Conservation (phyloP, 2,113 vertebrate species). For the Sitta europaea region DNA sequence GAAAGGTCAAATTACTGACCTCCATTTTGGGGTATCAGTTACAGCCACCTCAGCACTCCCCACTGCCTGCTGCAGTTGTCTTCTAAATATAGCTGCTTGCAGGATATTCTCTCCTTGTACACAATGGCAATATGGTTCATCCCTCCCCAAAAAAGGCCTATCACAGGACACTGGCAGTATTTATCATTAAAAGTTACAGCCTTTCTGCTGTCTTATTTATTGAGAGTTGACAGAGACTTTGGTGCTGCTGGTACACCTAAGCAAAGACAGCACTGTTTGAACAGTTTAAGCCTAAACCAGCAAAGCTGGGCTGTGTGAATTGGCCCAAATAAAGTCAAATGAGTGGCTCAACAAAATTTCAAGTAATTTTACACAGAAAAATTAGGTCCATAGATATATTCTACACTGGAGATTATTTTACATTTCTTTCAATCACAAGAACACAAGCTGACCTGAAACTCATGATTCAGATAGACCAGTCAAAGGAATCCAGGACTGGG, state of each 20-base stretch:
- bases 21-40: slow-evolving; percentile 66
- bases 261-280: neutral
- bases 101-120: neutral
- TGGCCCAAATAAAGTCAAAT: neutral
- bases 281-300: neutral
- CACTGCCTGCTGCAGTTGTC: slow-evolving; percentile 30
- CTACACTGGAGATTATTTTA: neutral
- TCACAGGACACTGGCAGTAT: neutral
- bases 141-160: neutral
- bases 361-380: neutral
- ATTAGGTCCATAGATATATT: neutral
- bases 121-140: neutral
- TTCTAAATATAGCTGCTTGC: slow-evolving; percentile 61
- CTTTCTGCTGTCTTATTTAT: neutral
- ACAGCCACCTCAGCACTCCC: slow-evolving; percentile 66
- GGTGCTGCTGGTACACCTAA: neutral
- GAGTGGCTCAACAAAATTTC: neutral
- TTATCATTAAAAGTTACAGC: neutral
- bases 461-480: neutral
- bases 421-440: neutral
- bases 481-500: neutral
- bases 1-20: slow-evolving; percentile 68
- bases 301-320: neutral
- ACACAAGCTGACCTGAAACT: neutral
- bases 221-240: neutral